Evolutionary conservation across 2,888 invertebrate genomes (phyloP), one percentile per base, ranked within the genome.

Genomic region (Troides oblongomaculatus): DNA sequence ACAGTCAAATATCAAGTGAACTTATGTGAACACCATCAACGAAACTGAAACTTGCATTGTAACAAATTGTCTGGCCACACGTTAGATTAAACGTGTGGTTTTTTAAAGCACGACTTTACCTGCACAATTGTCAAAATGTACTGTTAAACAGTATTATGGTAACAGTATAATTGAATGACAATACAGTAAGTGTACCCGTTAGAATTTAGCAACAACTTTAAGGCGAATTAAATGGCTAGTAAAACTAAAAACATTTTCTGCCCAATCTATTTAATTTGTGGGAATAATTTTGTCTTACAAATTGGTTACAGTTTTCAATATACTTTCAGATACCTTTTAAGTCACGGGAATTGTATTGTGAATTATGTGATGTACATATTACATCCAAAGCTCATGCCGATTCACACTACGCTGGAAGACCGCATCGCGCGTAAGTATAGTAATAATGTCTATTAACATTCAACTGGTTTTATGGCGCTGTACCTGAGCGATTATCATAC

Each of bases 361-460:
- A 93, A 76, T 75, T 93, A 50, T 93, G 93, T 75, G 89, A 93
- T 72, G 86, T 93, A 18, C 83, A 89, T 36, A 92, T 94, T 70
- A 93, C 93, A 3, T 93, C 93, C 1, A 88, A 87, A 73, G 74
- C 78, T 60, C 93, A 93, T 71, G 89, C 93, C 0, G 86, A 90
- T 0, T 87, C 91, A 2, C 94, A 94, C 75, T 89, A 94, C 66
- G 75, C 85, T 3, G 94, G 94, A 30, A 89, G 84, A 71, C 83
- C 87, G 6, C 94, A 94, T 80, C 82, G 84, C 53, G 75, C 89
- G 92, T 88, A 84, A 87, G 84, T 70, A 61, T 39, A 23, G 10
- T 58, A 58, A 36, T 63, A 58, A 7, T 39, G 53, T 14, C 57
- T 58, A 25, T 53, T 53, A 4, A 46, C 12, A 14, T 46, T 46